Percentiles rank a stretch among this genome's conserved stretches.
These are phyloP conservation scores for Piezodorus guildinii DNA, from an alignment of 1,140 invertebrate species.

Conservation along the genomic window DNA sequence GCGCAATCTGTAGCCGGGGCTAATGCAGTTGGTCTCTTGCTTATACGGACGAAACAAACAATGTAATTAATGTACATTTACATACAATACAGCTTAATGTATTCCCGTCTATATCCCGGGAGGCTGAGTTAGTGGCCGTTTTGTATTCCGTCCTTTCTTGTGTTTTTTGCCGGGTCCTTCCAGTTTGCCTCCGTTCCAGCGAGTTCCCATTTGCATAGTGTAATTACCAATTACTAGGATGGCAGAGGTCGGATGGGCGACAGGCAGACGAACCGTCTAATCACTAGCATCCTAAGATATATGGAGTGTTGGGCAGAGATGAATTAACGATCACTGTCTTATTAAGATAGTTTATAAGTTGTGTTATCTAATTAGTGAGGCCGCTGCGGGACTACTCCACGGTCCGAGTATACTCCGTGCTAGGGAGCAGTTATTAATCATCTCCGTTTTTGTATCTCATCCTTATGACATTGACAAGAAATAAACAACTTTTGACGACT, in stretches of 20 bases:
- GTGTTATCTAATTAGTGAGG: conserved; percentile 13
- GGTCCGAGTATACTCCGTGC: too few relatives aligned
- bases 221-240: conserved; percentile 10
- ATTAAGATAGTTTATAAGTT: conserved; percentile 7
- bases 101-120: conserved; percentile 7
- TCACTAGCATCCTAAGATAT: not conserved
- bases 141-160: conserved; percentile 1
- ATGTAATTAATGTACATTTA: conserved; percentile 17
- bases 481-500: not conserved
- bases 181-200: not conserved
- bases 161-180: conserved; percentile 5
- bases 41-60: conserved; percentile 1
- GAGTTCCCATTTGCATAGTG: conserved; percentile 4
- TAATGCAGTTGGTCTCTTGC: not conserved
- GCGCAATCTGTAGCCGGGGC: too few relatives aligned
- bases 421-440: conserved; percentile 3
- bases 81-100: conserved; percentile 17
- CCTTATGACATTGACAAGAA: not conserved
- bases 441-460: not conserved
- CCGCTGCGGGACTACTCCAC: not conserved
- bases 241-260: too few relatives aligned
- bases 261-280: not conserved
- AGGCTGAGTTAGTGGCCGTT: conserved; percentile 11
- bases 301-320: not conserved
- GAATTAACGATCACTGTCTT: not conserved